Base-by-base conservation (phyloP, 2,797 vertebrate species). In the Chlorospingus semifuscus region DNA sequence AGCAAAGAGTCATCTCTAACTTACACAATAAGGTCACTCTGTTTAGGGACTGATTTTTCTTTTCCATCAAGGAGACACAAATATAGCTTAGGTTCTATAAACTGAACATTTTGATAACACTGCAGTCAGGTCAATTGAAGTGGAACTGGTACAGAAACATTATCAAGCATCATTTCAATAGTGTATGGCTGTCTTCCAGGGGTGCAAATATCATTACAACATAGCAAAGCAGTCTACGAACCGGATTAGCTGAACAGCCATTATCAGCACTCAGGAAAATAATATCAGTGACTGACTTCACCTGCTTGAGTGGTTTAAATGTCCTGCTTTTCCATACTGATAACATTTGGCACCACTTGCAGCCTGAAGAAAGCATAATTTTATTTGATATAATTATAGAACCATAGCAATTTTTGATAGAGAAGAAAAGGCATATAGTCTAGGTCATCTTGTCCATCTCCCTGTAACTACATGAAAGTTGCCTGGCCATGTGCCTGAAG, bases 251-350 rank as follows among this genome's bases (percentile, higher is more conserved):
- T 68, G 78, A 95, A 71, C 60, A 94, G 64, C n/a, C 6, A 2
- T 77, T 96, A 97, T 97, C 94, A 90, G 81, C 88, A 87, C 75
- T 93, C 89, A 57, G 86, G 71, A 94, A 96, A 95, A 90, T 87
- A 89, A 18, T 92, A 94, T 93, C 93, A 83, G 75, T 80, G 89
- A 77, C 68, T 87, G 86, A 68, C 81, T 94, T 95, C 89, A 92
- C 88, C 86, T 94, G 92, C 86, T 50, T 92, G 88, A 95, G 78
- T 87, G 68, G 90, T 92, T 96, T 90, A 94, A 94, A 90, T 74
- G 92, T 64, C 68, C 56, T 95, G 83, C 49, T 64, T 89, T 93
- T 76, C 60, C 39, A 53, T 74, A 55, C 75, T 50, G 93, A 94
- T 95, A 96, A 90, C 83, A 75, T 42, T 80, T 90, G 70, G 78